Percentiles rank a stretch among this genome's conserved stretches.
Conservation (phyloP, 1,140 invertebrate genomes). For the Heliothis subflexa region DNA sequence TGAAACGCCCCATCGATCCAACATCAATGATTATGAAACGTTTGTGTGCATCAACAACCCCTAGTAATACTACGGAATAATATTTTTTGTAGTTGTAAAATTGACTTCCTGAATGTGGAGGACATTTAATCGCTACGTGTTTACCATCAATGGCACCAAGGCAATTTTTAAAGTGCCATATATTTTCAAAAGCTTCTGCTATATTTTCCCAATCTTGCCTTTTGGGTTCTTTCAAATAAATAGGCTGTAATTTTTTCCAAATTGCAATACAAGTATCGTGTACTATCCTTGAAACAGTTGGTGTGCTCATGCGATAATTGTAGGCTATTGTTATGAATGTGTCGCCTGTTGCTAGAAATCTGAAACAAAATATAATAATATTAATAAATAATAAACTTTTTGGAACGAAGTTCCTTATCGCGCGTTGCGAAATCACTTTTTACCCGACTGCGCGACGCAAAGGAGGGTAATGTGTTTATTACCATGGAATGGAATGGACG, state of each 20-base stretch:
- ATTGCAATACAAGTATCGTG: conserved; percentile 21
- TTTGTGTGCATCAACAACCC: conserved; percentile 35
- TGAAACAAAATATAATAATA: conserved; percentile 25
- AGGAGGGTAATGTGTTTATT: conserved; percentile 18
- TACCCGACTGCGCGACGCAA: too few species aligned
- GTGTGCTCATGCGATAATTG: conserved; percentile 31
- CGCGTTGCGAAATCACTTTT: conserved; percentile 15
- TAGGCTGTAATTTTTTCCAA: conserved; percentile 28
- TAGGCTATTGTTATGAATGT: conserved; percentile 37
- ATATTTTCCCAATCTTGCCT: conserved; percentile 28
- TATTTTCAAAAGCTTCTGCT: conserved; percentile 21
- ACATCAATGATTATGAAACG: conserved; percentile 30
- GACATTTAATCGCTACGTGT: conserved; percentile 31
- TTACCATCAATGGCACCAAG: conserved; percentile 29
- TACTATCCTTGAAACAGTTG: conserved; percentile 38
- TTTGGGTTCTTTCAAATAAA: conserved; percentile 15
- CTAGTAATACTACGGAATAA: conserved; percentile 37
- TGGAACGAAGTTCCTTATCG: conserved; percentile 23
- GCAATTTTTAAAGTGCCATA: conserved; percentile 30
- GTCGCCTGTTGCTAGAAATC: too few species aligned
- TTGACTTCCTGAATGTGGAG: conserved; percentile 31
- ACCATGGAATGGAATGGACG: conserved; percentile 33
- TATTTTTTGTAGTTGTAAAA: conserved; percentile 35
- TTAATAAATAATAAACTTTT: conserved; percentile 17
- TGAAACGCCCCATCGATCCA: conserved; percentile 24